A percentile compares a stretch with the other conserved stretches of the same genome.
Conservation (phyloP, 2,113 vertebrate genomes). For the Formicarius rufipectus region DNA sequence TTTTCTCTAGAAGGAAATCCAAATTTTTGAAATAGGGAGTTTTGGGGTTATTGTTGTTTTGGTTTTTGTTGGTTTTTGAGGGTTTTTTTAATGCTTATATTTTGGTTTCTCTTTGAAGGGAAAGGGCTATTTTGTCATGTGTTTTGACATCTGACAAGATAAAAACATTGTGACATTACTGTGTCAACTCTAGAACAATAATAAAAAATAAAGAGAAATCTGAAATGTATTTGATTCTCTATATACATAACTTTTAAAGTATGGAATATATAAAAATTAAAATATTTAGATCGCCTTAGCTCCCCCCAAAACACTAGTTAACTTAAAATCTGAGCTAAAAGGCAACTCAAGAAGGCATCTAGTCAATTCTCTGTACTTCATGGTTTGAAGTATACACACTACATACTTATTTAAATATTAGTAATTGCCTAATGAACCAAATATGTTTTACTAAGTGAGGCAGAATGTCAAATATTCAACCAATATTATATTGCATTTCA, state of each 20-base stretch:
- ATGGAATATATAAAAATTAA: accelerated
- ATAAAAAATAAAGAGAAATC: background rate
- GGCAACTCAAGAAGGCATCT: background rate
- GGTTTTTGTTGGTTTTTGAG: background rate
- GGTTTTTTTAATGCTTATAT: accelerated
- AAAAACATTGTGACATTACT: background rate
- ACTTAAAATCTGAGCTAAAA: background rate
- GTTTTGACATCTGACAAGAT: background rate
- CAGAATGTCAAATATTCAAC: background rate
- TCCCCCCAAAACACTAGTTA: background rate
- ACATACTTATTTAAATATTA: background rate
- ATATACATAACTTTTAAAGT: background rate
- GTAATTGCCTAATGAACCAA: background rate
- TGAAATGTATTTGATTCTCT: background rate
- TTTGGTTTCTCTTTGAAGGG: background rate
- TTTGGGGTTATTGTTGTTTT: accelerated
- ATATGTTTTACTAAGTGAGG: background rate
- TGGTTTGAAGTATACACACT: background rate
- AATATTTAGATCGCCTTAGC: background rate
- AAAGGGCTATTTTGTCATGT: background rate
- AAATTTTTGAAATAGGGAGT: background rate
- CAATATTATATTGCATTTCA: background rate
- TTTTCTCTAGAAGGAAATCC: background rate
- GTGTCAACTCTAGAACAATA: background rate
- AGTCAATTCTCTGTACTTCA: accelerated